These are phyloP conservation scores for Cepaea nemoralis DNA, from an alignment of 1,140 invertebrate species.

Conservation along the genomic window DNA sequence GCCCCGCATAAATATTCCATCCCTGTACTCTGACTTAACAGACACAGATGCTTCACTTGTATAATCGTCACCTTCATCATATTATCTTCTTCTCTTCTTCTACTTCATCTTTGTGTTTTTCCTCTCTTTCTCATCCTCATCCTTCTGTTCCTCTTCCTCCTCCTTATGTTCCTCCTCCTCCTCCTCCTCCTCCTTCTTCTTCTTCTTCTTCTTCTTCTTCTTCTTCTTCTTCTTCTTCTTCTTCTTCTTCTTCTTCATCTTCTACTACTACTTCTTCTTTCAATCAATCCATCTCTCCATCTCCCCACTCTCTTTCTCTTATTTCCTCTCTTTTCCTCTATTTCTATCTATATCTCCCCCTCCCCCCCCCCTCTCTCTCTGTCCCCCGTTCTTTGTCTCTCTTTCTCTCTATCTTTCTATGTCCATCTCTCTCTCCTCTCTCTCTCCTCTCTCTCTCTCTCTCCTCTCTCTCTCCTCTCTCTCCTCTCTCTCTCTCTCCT, in stretches of 20 bases:
- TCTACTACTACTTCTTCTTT: background rate
- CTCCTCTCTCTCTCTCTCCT: background rate
- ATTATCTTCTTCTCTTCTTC: background rate
- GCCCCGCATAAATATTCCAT: too few species aligned
- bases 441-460: background rate
- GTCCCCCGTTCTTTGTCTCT: background rate
- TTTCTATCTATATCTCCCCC: too few species aligned
- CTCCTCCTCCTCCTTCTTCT: background rate
- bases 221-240: constrained; percentile 12
- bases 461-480: background rate
- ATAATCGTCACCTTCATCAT: too few species aligned
- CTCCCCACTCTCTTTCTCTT: too few species aligned
- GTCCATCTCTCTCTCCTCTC: background rate
- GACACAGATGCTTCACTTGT: too few species aligned
- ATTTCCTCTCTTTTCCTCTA: too few species aligned
- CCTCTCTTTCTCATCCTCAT: background rate
- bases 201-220: background rate
- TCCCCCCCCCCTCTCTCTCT: too few species aligned
- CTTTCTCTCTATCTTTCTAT: background rate
- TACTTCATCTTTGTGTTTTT: background rate
- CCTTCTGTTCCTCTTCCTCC: background rate
- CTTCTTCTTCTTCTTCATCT: constrained; percentile 19
- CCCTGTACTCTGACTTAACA: too few species aligned
- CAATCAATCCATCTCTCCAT: too few species aligned
- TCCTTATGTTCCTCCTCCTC: background rate